Evolutionary conservation across 2,888 invertebrate genomes (phyloP).

Genomic region (Formica aserva): DNA sequence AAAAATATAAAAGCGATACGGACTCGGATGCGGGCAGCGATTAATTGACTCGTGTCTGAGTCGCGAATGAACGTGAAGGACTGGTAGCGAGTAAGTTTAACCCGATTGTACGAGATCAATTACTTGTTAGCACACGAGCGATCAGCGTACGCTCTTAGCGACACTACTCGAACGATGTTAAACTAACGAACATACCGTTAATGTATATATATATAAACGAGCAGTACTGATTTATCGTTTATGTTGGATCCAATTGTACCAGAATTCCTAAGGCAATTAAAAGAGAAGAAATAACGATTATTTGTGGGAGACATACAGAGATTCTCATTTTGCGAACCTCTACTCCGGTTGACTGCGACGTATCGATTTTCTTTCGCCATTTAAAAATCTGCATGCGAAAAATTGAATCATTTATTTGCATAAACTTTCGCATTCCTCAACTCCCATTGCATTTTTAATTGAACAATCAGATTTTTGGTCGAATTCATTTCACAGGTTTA

Average conservation of each 20-base stretch:
- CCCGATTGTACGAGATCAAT: slow-evolving; percentile 75
- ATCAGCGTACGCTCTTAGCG: slow-evolving; percentile 69
- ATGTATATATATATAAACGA: slow-evolving; percentile 77
- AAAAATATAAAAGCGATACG: slow-evolving; percentile 33
- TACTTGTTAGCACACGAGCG: slow-evolving; percentile 73
- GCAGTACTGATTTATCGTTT: slow-evolving; percentile 74
- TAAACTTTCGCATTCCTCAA: background rate
- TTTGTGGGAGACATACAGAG: slow-evolving; percentile 70
- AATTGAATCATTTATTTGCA: slow-evolving; percentile 25
- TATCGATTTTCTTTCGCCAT: slow-evolving; percentile 8
- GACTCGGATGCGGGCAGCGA: slow-evolving; percentile 32
- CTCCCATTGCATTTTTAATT: slow-evolving; percentile 30
- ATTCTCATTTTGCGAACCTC: slow-evolving; percentile 41
- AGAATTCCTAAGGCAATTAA: slow-evolving; percentile 80
- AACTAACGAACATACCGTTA: slow-evolving; percentile 73
- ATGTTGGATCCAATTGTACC: slow-evolving; percentile 79
- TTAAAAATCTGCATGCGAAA: slow-evolving; percentile 14
- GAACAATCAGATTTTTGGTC: slow-evolving; percentile 16
- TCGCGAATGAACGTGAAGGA: slow-evolving; percentile 61
- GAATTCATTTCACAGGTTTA: slow-evolving; percentile 22
- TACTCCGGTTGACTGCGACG: background rate
- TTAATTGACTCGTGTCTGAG: slow-evolving; percentile 37
- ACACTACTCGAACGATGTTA: slow-evolving; percentile 76
- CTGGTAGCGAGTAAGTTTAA: slow-evolving; percentile 75
- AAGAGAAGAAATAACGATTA: slow-evolving; percentile 71